A percentile compares a stretch with the other conserved stretches of the same genome.
Evolutionary conservation across 1,140 invertebrate species (phyloP).

Genomic region (Zaprionus vittiger): DNA sequence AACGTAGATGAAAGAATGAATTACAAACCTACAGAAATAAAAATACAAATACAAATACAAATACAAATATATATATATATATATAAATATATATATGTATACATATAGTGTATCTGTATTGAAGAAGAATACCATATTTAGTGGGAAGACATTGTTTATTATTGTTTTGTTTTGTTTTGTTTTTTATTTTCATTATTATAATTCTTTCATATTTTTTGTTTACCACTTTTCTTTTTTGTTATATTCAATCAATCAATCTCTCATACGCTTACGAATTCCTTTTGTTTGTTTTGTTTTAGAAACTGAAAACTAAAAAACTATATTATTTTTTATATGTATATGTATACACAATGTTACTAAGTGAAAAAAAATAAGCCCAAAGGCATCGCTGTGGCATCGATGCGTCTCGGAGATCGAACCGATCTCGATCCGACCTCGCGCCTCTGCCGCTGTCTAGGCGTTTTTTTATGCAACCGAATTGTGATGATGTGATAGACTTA

Average conservation of each 20-base stretch:
- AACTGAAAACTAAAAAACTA: conserved; percentile 51
- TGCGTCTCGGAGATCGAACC: not conserved
- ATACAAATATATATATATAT: conserved; percentile 22
- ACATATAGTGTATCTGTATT: conserved; percentile 14
- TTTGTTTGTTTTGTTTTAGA: conserved; percentile 34
- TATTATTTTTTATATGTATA: conserved; percentile 65
- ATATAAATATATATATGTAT: conserved; percentile 29
- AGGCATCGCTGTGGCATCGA: conserved; percentile 16
- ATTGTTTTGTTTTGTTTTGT: conserved; percentile 36
- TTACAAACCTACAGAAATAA: conserved; percentile 29
- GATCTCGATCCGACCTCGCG: not conserved
- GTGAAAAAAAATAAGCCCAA: conserved; percentile 33
- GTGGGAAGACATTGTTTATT: conserved; percentile 43
- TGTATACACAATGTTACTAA: conserved; percentile 66
- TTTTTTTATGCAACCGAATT: conserved; percentile 78
- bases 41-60: conserved; percentile 43
- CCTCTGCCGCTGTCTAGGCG: conserved; percentile 16
- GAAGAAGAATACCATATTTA: conserved; percentile 25
- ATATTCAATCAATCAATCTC: conserved; percentile 31
- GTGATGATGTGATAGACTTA: conserved; percentile 83
- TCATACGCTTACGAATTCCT: conserved; percentile 33
- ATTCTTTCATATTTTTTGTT: conserved; percentile 42
- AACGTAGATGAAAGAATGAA: conserved; percentile 8
- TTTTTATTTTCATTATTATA: conserved; percentile 26
- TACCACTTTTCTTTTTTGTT: conserved; percentile 40